Evolutionary conservation across 30 jellyfish, hydroid and myxozoan genomes (phyloP).

Genomic region (Hydractinia symbiolongicarpus): DNA sequence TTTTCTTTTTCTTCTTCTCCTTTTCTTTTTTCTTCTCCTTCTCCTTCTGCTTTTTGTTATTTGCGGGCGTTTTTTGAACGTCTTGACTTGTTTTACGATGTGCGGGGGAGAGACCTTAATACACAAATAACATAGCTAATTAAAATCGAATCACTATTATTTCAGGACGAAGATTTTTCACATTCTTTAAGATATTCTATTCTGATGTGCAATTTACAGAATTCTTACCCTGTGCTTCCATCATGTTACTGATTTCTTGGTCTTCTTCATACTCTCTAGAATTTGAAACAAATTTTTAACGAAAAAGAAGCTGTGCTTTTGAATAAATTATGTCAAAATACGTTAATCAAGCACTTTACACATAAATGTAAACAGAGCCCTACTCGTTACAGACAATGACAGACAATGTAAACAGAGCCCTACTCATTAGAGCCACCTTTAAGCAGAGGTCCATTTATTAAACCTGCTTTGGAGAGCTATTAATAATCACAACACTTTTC

Average conservation of each 20-base stretch:
- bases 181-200: not conserved
- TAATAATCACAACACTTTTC: too few species aligned
- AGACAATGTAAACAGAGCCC: too few species aligned
- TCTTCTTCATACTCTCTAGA: conserved; percentile 87
- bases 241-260: conserved; percentile 50
- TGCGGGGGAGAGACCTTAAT: not conserved
- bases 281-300: not conserved
- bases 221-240: conserved; percentile 69
- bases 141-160: too few species aligned
- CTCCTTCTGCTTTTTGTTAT: conserved; percentile 4
- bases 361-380: too few species aligned
- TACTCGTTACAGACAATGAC: too few species aligned
- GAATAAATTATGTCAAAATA: too few species aligned
- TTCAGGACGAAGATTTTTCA: not conserved
- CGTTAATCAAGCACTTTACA: too few species aligned
- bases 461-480: too few species aligned
- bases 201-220: not conserved
- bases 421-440: too few species aligned
- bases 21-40: conserved; percentile 12
- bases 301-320: too few species aligned
- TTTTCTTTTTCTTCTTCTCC: conserved; percentile 5
- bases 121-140: too few species aligned
- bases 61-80: not conserved
- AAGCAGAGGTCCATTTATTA: too few species aligned
- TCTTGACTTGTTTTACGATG: not conserved